A percentile compares a stretch with the other conserved stretches of the same genome.
Conservation (phyloP, 35 echinoderm and acorn worm genomes). For the Lytechinus pictus region DNA sequence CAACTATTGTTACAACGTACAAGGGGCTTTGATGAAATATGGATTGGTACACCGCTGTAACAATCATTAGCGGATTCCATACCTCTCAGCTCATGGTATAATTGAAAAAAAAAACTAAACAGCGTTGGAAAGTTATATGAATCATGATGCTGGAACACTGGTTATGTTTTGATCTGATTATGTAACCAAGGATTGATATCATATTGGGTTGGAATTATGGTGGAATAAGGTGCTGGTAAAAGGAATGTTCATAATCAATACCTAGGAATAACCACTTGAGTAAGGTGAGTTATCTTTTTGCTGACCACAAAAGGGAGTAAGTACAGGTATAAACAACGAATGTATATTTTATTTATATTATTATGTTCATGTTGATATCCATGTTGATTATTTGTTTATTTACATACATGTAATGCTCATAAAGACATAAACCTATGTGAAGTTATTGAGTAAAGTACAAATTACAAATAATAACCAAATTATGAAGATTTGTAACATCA, state of each 20-base stretch:
- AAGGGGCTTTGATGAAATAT: constrained; percentile 1
- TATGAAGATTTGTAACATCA: background rate
- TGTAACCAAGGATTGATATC: background rate
- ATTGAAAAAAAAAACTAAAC: background rate
- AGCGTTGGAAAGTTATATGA: background rate
- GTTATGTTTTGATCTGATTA: background rate
- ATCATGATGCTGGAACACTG: background rate
- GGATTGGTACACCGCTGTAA: background rate
- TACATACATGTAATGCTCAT: no score
- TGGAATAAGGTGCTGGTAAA: background rate
- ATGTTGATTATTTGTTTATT: no score
- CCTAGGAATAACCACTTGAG: background rate
- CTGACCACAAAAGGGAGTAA: background rate
- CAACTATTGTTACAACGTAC: background rate
- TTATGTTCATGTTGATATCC: no score
- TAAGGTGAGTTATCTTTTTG: background rate
- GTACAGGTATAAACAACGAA: background rate
- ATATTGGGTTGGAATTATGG: background rate
- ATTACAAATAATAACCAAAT: no score
- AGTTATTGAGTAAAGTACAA: no score
- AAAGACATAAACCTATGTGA: no score
- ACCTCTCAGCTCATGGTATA: background rate
- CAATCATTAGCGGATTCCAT: background rate
- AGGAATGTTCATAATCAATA: background rate
- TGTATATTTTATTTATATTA: no score